phyloP scores from a whole-genome alignment of 2,888 invertebrate species.

The Lasioglossum figueresi region DNA sequence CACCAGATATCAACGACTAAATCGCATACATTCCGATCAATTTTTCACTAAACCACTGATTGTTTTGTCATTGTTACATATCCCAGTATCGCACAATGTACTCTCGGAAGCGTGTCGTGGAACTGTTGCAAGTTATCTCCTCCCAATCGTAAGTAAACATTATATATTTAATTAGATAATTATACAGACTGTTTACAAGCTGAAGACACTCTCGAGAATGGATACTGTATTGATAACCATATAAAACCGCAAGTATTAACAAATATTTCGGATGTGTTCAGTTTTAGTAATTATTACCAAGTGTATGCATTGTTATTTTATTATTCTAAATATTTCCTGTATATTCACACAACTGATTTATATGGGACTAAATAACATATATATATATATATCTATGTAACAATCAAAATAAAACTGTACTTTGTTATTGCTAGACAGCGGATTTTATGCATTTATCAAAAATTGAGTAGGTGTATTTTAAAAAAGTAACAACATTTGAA shows the following conservation, averaged over 20 bases:
- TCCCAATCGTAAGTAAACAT: constrained; percentile 87
- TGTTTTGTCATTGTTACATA: background rate
- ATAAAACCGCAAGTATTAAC: background rate
- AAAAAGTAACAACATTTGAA: no score
- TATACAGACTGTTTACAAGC: background rate
- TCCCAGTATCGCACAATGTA: constrained; percentile 80
- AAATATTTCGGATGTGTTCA: background rate
- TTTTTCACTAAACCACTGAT: background rate
- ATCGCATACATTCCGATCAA: background rate
- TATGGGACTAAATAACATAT: no score
- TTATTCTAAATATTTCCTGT: background rate
- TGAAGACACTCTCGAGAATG: background rate
- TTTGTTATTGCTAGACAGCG: background rate
- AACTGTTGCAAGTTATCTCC: constrained; percentile 88
- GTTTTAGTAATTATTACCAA: background rate
- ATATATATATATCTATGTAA: background rate
- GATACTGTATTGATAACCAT: background rate
- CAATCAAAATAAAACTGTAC: background rate
- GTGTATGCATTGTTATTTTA: background rate
- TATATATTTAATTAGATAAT: background rate
- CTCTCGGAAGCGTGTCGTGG: constrained; percentile 86
- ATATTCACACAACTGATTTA: no score
- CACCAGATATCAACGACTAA: constrained; percentile 25
- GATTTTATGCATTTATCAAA: no score
- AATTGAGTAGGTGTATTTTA: no score